These are phyloP conservation scores for Paralichthys olivaceus DNA, from an alignment of 2,113 vertebrate genomes.

Conservation along the genomic window DNA sequence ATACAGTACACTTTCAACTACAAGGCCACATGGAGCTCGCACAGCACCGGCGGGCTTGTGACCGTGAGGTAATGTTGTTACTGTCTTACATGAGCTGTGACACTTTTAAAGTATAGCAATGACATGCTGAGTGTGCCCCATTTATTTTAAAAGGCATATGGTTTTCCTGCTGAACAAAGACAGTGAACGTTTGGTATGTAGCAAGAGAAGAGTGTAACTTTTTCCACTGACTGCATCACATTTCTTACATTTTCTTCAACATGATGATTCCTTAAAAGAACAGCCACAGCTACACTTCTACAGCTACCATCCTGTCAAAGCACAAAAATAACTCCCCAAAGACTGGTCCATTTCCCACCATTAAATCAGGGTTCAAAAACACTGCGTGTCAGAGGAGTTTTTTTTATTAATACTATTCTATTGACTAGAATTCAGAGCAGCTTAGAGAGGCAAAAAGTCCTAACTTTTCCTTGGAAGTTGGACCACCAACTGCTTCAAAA, in stretches of 20 bases:
- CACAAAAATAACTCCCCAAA: background rate
- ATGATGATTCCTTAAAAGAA: too few relatives aligned
- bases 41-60: conserved; percentile 32
- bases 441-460: too few relatives aligned
- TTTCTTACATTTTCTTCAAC: background rate
- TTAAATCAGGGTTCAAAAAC: too few relatives aligned
- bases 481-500: too few relatives aligned
- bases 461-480: too few relatives aligned
- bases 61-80: conserved; percentile 53
- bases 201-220: background rate
- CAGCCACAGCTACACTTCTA: too few relatives aligned
- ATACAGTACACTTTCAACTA: conserved; percentile 44
- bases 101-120: conserved; percentile 8
- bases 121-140: conserved; percentile 1
- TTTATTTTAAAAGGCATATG: background rate
- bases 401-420: too few relatives aligned
- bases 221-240: background rate
- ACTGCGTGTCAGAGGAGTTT: background rate
- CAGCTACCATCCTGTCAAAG: too few relatives aligned
- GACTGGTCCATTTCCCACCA: background rate
- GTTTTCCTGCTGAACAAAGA: background rate
- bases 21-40: conserved; percentile 45
- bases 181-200: background rate
- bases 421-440: too few relatives aligned
- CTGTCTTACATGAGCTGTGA: conserved; percentile 33